Evolutionary conservation across 2,797 vertebrate species (phyloP), one percentile per base, ranked within the genome.

Genomic region (Somateria mollissima): DNA sequence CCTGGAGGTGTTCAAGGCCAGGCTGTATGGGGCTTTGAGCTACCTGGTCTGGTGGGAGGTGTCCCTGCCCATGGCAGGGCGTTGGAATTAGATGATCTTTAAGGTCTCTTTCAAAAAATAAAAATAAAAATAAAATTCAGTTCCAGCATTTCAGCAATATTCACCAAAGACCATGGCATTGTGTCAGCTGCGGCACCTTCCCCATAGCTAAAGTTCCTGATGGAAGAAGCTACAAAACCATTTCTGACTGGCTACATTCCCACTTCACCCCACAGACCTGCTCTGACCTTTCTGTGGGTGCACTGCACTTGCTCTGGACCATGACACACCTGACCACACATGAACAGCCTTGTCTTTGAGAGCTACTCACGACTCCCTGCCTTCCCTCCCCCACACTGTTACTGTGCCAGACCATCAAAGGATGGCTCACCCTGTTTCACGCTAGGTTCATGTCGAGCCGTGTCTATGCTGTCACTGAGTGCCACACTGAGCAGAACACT

Each of bases 381-480:
- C 3, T 2, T 21, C n/a, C 28, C 10, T 61, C 43, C 15, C 19
- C 0, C 0, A 65, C 53, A 53, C 6, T 0, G 1, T 27, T 2
- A 0, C 11, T 56, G 11, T 22, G 36, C 16, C 47, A 41, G 3
- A 57, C 47, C 36, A 79, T 36, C 16, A 14, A 36, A 79, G 28
- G 36, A 45, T 11, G 13, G 16, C 28, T 86, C 36, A 11, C 21
- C 15, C 34, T 39, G 45, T 62, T 60, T 37, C n/a, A 61, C 0
- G 0, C 18, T 21, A 61, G 18, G 10, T 13, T 57, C 11, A 12
- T 8, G 7, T 6, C 28, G 5, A 66, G n/a, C 9, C 10, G 13
- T 1, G 0, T 53, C 49, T 64, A 66, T 28, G 2, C 5, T 11
- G 17, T 28, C 13, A 7, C 3, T 30, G 30, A 62, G 11, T 22